Percentiles rank a stretch among this genome's conserved stretches.
Evolutionary conservation across 1,140 invertebrate genomes (phyloP).

Genomic region (Planococcus citri): DNA sequence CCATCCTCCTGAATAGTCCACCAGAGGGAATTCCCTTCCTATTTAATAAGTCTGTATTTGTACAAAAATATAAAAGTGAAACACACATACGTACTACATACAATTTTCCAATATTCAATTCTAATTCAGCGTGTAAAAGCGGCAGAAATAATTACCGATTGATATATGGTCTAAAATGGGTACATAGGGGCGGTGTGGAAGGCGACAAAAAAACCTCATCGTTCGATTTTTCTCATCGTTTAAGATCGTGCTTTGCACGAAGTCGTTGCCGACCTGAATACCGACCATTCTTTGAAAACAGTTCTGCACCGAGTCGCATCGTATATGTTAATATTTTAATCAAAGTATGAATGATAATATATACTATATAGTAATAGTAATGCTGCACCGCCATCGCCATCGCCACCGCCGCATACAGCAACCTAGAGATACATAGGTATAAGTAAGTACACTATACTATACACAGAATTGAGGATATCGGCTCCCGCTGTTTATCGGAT

Average conservation of each 20-base stretch:
- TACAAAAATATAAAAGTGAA: no score
- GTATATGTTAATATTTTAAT: slow-evolving; percentile 21
- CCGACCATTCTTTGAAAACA: slow-evolving; percentile 16
- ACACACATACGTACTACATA: no score
- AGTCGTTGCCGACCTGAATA: slow-evolving; percentile 18
- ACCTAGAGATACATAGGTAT: neutral
- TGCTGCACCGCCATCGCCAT: no score
- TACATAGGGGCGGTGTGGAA: neutral
- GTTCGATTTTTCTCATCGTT: slow-evolving; percentile 18
- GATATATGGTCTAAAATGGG: neutral
- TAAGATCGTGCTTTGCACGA: slow-evolving; percentile 8
- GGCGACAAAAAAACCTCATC: neutral
- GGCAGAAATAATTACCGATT: slow-evolving; percentile 9
- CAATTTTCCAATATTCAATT: slow-evolving; percentile 16
- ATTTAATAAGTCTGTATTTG: no score
- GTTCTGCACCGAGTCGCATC: slow-evolving; percentile 4
- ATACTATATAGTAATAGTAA: neutral
- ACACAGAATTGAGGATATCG: slow-evolving; percentile 6
- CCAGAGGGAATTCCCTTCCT: no score
- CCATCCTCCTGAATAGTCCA: no score
- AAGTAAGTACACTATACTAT: neutral
- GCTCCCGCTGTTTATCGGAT: neutral
- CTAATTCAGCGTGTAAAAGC: slow-evolving; percentile 10
- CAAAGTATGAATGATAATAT: slow-evolving; percentile 12
- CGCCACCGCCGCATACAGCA: no score